These are phyloP conservation scores for Patiria miniata DNA, from an alignment of 35 echinoderm and acorn worm genomes.

Conservation along the genomic window DNA sequence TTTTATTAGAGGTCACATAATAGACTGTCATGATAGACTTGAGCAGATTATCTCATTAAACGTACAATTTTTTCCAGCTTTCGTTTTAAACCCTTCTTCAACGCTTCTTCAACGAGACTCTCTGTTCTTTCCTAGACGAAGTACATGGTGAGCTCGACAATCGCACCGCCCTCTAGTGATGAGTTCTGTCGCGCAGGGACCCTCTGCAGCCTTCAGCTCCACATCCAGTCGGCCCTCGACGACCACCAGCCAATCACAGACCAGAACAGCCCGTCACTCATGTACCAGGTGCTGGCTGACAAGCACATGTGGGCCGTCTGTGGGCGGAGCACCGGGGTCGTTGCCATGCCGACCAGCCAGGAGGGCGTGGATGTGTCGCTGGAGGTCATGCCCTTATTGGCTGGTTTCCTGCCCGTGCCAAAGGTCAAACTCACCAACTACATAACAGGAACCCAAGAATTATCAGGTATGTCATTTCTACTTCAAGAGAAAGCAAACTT, in stretches of 20 bases:
- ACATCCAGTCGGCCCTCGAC: conserved; percentile 59
- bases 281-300: conserved; percentile 85
- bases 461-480: too few species aligned
- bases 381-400: conserved; percentile 83
- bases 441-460: not conserved
- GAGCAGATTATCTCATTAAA: too few species aligned
- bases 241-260: not conserved
- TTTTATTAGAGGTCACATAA: too few species aligned
- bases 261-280: conserved; percentile 36
- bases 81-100: too few species aligned
- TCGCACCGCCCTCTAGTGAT: conserved; percentile 64
- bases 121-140: conserved; percentile 68
- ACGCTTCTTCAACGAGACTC: not conserved
- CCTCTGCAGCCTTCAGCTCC: conserved; percentile 71
- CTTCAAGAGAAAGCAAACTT: too few species aligned
- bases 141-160: conserved; percentile 72
- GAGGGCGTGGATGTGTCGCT: conserved; percentile 65
- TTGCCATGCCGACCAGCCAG: conserved; percentile 46
- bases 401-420: conserved; percentile 86
- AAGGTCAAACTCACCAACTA: conserved; percentile 83
- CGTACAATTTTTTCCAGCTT: too few species aligned
- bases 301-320: conserved; percentile 87
- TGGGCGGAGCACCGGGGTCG: conserved; percentile 82
- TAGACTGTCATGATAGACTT: too few species aligned
- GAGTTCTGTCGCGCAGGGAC: conserved; percentile 77